Base-by-base conservation (phyloP, 2,113 vertebrate species). In the Tympanuchus pallidicinctus region DNA sequence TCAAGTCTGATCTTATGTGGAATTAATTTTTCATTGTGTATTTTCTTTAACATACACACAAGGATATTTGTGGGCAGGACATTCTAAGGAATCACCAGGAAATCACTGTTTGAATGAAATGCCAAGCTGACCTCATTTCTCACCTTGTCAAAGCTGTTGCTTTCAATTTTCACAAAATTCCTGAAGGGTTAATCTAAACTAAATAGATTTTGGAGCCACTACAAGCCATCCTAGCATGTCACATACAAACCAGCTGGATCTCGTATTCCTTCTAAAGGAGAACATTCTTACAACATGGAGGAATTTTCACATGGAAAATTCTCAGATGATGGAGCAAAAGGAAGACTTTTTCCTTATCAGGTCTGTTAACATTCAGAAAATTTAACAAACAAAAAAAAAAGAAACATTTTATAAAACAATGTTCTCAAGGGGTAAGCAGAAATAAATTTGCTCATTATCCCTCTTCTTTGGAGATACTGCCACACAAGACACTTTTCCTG, bases 391-490 rank as follows among this genome's bases (percentile, higher is more conserved):
- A 36, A 38, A 38, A 87, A 54, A 74, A 78, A 32, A 47, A 3
- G 27, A 30, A 4, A 57, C 24, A 27, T 34, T 78, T 54, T 25
- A n/a, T 38, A 88, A 86, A 78, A 83, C 8, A 77, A 86, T 20
- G 8, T 20, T 47, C 45, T 89, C 48, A 22, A 8, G 11, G 40
- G 8, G 36, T 70, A 79, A 87, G 4, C 52, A 13, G 70, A 90
- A 86, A 84, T 45, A 72, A 54, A 69, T 86, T 75, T 69, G 27
- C 16, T 87, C n/a, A 43, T 90, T 92, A 92, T 84, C 69, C 27
- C 17, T 48, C n/a, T 45, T 73, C n/a, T 86, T 88, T 90, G 82
- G 81, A 81, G 73, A 57, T 73, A 82, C 2, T 82, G 59, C 40
- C 65, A 81, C 43, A 81, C 11, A 82, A 61, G 52, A 42, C 52